Conservation (phyloP, 2,797 vertebrate genomes). For the Microcaecilia unicolor region DNA sequence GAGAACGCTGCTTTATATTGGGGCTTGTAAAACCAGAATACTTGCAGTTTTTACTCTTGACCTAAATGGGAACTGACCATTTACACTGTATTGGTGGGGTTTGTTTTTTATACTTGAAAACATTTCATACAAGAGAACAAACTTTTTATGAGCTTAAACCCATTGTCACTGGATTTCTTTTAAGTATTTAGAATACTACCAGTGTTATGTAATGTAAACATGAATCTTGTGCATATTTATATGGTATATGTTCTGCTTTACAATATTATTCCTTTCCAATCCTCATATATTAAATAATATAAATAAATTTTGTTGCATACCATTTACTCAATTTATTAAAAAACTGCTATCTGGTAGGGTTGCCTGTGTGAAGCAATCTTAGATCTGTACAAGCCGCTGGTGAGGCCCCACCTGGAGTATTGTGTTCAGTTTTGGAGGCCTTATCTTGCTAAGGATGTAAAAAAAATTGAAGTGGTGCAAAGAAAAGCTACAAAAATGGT, state of each 20-base stretch:
- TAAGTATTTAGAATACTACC: constrained; percentile 68
- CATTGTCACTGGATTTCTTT: constrained; percentile 92
- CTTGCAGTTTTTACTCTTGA: constrained; percentile 91
- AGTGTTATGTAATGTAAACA: constrained; percentile 81
- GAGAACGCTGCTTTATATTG: constrained; percentile 93
- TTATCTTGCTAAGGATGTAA: too few relatives aligned
- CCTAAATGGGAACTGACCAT: constrained; percentile 85
- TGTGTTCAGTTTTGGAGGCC: too few relatives aligned
- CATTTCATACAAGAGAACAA: constrained; percentile 97
- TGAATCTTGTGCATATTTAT: constrained; percentile 86
- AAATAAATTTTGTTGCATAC: constrained; percentile 40
- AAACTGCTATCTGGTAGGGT: too few relatives aligned
- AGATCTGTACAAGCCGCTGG: too few relatives aligned
- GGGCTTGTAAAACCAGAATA: constrained; percentile 80
- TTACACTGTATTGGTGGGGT: constrained; percentile 98
- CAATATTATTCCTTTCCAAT: constrained; percentile 78
- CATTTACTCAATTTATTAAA: constrained; percentile 31
- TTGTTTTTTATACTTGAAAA: constrained; percentile 99
- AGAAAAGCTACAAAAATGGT: too few relatives aligned
- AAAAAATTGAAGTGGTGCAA: too few relatives aligned
- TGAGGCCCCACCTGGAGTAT: too few relatives aligned
- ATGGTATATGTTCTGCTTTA: constrained; percentile 67
- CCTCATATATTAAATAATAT: constrained; percentile 83
- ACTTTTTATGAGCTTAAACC: constrained; percentile 86
- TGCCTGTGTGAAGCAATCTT: too few relatives aligned